phyloP scores from a whole-genome alignment of 2,113 vertebrate genomes.

The Gopherus flavomarginatus region DNA sequence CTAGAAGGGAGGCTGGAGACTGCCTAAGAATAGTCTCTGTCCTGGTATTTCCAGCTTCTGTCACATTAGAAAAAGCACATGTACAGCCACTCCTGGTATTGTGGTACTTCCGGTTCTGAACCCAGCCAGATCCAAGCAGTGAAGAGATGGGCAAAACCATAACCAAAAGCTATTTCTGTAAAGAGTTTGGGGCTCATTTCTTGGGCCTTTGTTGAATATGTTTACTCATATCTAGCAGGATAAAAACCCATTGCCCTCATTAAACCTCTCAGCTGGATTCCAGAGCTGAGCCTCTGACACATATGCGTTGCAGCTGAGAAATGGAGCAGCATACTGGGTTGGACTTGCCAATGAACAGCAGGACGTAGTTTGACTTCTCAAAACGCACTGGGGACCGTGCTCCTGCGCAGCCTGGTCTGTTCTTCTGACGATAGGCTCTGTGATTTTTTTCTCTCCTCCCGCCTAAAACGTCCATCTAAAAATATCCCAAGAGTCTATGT shows the following conservation, averaged over 20 bases:
- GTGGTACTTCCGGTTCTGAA: background rate
- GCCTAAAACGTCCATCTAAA: background rate
- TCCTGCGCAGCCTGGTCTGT: background rate
- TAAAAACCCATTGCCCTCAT: background rate
- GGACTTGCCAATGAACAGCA: background rate
- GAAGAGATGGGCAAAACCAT: background rate
- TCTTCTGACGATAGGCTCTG: background rate
- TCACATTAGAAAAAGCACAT: background rate
- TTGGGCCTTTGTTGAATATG: background rate
- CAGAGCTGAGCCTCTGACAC: background rate
- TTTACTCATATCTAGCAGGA: background rate
- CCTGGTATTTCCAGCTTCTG: background rate
- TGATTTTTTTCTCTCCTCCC: background rate
- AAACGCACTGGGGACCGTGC: background rate
- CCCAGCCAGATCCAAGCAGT: background rate
- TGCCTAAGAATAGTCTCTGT: background rate
- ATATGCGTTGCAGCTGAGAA: background rate
- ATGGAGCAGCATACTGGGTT: fast-evolving
- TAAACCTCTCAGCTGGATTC: background rate
- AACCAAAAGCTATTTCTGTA: background rate
- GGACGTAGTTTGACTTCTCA: background rate
- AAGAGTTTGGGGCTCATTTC: background rate
- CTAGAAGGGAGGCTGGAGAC: background rate
- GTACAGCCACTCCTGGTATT: background rate
- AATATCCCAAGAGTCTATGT: background rate